phyloP scores from a whole-genome alignment of 2,888 invertebrate species.

The Drosophila meridionalis region DNA sequence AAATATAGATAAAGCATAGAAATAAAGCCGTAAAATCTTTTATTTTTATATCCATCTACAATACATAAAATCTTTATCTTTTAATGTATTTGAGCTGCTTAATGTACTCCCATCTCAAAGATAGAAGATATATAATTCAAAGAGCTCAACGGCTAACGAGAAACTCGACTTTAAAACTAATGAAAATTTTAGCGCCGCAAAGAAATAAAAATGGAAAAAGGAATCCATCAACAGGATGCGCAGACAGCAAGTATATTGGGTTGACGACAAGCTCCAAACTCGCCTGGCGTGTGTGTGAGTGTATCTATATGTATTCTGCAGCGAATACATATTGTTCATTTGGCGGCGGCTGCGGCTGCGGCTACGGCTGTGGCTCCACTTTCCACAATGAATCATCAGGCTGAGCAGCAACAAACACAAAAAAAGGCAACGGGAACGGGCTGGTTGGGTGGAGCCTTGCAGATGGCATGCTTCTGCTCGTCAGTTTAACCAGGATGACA shows the following conservation, averaged over 20 bases:
- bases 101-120: no score
- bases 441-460: slow-evolving; percentile 2
- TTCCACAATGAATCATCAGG: slow-evolving; percentile 75
- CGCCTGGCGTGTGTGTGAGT: slow-evolving; percentile 18
- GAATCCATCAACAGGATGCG: slow-evolving; percentile 63
- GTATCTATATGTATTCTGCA: slow-evolving; percentile 18
- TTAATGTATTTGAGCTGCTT: background rate
- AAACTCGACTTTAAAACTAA: background rate
- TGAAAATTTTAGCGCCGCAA: slow-evolving; percentile 14
- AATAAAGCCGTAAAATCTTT: background rate
- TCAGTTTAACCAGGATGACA: slow-evolving; percentile 85
- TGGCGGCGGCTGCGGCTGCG: slow-evolving; percentile 56
- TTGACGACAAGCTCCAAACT: slow-evolving; percentile 61
- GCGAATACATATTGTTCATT: slow-evolving; percentile 56
- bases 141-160: no score
- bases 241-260: slow-evolving; percentile 60
- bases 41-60: no score
- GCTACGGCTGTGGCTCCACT: slow-evolving; percentile 65
- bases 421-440: background rate
- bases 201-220: slow-evolving; percentile 4
- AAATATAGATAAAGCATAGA: no score
- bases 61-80: background rate
- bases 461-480: slow-evolving; percentile 71
- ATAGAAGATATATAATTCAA: background rate
- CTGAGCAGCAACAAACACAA: slow-evolving; percentile 43